Conservation (phyloP, 2,113 vertebrate species). For the Numida meleagris region DNA sequence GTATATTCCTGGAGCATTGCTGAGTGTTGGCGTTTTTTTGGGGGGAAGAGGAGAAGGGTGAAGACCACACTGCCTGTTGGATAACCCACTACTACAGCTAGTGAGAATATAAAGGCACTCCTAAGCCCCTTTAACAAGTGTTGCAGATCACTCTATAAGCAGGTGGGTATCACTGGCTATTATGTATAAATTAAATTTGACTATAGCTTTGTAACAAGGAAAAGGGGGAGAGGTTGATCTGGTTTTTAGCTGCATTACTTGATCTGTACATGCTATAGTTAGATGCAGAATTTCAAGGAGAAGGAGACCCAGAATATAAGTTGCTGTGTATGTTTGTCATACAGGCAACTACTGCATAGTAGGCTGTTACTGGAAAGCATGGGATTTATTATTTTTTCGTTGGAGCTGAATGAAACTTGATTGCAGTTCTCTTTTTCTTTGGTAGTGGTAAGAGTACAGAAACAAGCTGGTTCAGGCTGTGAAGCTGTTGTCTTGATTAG, state of each 20-base stretch:
- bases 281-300: neutral
- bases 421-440: slow-evolving; percentile 20
- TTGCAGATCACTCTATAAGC: neutral
- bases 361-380: neutral
- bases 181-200: neutral
- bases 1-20: neutral
- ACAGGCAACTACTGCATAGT: neutral
- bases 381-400: slow-evolving; percentile 7
- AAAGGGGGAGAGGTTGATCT: neutral
- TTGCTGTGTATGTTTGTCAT: neutral
- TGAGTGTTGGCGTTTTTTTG: too few relatives aligned
- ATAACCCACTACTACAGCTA: neutral
- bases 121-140: neutral
- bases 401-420: slow-evolving; percentile 16
- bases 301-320: neutral
- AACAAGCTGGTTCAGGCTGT: slow-evolving; percentile 66
- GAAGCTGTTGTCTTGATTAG: slow-evolving; percentile 74
- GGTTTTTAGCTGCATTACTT: neutral
- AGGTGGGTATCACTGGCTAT: neutral
- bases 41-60: too few relatives aligned
- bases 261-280: neutral
- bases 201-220: neutral
- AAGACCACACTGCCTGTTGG: too few relatives aligned
- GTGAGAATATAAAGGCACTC: neutral
- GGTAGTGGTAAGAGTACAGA: slow-evolving; percentile 19